Percentiles rank a stretch among this genome's conserved stretches.
Evolutionary conservation across 2,888 invertebrate genomes (phyloP).

Genomic region (Coenonympha arcania): DNA sequence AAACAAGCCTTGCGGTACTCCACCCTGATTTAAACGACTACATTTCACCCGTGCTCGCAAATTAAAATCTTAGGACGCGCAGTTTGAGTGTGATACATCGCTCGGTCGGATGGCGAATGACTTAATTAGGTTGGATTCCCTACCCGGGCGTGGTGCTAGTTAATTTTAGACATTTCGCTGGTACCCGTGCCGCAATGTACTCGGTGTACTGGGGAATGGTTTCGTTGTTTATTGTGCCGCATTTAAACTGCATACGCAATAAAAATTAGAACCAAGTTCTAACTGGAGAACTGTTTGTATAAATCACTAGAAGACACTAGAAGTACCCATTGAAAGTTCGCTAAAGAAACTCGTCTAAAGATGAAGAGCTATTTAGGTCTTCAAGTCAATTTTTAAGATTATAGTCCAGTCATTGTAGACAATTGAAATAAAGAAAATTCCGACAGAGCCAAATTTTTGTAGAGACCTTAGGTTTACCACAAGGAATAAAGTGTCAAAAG

Average conservation of each 20-base stretch:
- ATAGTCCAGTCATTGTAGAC: no score
- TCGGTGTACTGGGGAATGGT: conserved; percentile 14
- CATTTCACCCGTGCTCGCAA: conserved; percentile 45
- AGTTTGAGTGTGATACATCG: conserved; percentile 37
- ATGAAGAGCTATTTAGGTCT: no score
- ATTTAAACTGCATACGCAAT: conserved; percentile 5
- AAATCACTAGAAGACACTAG: not conserved
- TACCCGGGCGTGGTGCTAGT: conserved; percentile 14
- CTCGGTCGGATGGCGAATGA: conserved; percentile 24
- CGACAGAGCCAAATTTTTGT: no score
- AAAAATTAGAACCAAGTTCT: not conserved
- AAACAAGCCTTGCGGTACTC: conserved; percentile 53
- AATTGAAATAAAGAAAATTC: no score
- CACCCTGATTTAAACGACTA: conserved; percentile 63
- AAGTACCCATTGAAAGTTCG: no score
- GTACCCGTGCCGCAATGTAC: not conserved
- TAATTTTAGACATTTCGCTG: conserved; percentile 16
- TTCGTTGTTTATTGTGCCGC: conserved; percentile 12
- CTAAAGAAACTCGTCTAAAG: no score
- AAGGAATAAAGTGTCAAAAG: no score
- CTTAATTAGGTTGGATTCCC: conserved; percentile 30
- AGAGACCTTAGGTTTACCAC: no score
- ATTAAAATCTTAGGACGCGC: conserved; percentile 63
- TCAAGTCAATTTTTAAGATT: no score
- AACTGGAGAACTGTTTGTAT: not conserved